These are phyloP conservation scores for Hylia prasina DNA, from an alignment of 2,113 vertebrate genomes.

Conservation along the genomic window DNA sequence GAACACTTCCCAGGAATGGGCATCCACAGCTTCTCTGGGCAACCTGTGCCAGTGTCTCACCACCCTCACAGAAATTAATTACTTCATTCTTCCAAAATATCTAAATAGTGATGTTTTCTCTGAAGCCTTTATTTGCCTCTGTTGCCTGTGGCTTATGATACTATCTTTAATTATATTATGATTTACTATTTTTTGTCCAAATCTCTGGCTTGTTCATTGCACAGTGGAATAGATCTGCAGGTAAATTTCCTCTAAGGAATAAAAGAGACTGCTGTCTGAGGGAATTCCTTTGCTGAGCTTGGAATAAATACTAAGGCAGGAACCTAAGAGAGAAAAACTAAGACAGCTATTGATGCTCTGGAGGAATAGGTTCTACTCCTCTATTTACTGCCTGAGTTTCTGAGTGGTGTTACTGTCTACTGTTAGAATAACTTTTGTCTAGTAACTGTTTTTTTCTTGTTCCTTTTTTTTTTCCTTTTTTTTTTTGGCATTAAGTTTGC, in stretches of 20 bases:
- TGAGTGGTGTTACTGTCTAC: neutral
- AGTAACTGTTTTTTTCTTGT: neutral
- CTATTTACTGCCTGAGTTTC: neutral
- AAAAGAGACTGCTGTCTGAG: neutral
- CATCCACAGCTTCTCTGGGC: neutral
- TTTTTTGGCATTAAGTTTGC: neutral
- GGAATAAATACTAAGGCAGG: neutral
- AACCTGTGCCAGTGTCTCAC: neutral
- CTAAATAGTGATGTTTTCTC: neutral
- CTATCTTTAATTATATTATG: neutral
- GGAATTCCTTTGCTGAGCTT: neutral
- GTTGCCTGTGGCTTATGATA: neutral
- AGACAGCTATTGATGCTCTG: neutral
- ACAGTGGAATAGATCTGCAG: neutral
- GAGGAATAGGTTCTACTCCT: neutral
- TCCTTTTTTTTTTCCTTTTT: neutral
- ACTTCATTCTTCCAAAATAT: neutral
- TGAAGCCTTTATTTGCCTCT: neutral
- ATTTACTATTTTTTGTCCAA: neutral
- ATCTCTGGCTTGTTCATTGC: neutral
- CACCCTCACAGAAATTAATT: neutral
- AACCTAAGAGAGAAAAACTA: neutral
- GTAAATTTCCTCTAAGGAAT: neutral
- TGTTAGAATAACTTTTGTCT: neutral
- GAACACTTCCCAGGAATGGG: neutral